Evolutionary conservation across 1,140 invertebrate species (phyloP).

Genomic region (Trichonephila inaurata): DNA sequence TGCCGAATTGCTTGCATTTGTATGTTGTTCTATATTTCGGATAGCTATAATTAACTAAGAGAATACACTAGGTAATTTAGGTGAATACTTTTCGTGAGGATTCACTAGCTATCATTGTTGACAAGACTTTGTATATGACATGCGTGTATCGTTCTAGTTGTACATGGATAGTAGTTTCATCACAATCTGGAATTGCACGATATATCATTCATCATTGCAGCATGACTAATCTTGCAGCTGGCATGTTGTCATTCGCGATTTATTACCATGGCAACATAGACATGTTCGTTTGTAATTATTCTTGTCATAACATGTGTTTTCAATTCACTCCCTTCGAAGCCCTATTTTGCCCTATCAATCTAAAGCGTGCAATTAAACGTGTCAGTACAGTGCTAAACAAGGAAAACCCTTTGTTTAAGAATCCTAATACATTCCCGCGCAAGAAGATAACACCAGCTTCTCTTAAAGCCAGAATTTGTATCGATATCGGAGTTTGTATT

Average conservation of each 20-base stretch:
- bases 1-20: background rate
- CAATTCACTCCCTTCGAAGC: slow-evolving; percentile 45
- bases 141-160: slow-evolving; percentile 26
- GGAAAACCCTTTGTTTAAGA: slow-evolving; percentile 25
- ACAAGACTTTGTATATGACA: slow-evolving; percentile 12
- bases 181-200: slow-evolving; percentile 38
- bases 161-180: slow-evolving; percentile 35
- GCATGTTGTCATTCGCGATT: slow-evolving; percentile 67
- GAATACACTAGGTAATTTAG: background rate
- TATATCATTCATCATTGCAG: slow-evolving; percentile 64
- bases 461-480: background rate
- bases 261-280: slow-evolving; percentile 61
- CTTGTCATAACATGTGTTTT: slow-evolving; percentile 73
- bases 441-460: background rate
- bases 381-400: background rate
- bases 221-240: slow-evolving; percentile 70
- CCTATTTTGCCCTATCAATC: slow-evolving; percentile 54
- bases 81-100: slow-evolving; percentile 9
- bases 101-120: slow-evolving; percentile 9
- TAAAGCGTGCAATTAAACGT: slow-evolving; percentile 60
- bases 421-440: background rate
- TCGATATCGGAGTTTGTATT: slow-evolving; percentile 36
- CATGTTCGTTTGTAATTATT: slow-evolving; percentile 70
- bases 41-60: background rate
- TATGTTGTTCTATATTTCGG: background rate